Evolutionary conservation across 2,888 invertebrate species (phyloP).

Genomic region (Omphaloscelis lunosa): DNA sequence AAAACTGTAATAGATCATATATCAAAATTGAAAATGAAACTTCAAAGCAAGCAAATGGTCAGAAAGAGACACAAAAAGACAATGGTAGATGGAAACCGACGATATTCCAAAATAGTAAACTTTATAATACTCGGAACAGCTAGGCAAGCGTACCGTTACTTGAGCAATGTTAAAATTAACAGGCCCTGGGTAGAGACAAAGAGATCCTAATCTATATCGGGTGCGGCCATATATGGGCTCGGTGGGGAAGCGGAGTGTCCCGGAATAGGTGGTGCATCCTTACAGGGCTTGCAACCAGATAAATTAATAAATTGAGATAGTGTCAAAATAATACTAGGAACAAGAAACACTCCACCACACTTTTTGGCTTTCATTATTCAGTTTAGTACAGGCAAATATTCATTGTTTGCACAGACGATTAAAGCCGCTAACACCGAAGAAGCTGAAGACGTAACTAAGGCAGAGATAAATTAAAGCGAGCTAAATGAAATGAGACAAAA

Average conservation of each 20-base stretch:
- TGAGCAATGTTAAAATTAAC: slow-evolving; percentile 64
- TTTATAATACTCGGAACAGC: slow-evolving; percentile 41
- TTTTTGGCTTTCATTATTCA: background rate
- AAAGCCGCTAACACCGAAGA: background rate
- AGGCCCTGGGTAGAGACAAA: slow-evolving; percentile 61
- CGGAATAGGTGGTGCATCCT: slow-evolving; percentile 73
- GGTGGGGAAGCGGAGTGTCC: slow-evolving; percentile 68
- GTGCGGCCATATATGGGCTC: slow-evolving; percentile 77
- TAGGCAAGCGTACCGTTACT: slow-evolving; percentile 42
- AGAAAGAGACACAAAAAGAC: slow-evolving; percentile 2
- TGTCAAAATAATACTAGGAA: background rate
- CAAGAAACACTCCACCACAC: background rate
- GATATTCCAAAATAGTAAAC: slow-evolving; percentile 44
- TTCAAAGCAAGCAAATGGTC: slow-evolving; percentile 13
- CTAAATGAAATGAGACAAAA: background rate
- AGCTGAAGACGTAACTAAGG: too few species aligned
- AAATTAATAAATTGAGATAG: background rate
- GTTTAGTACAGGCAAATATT: background rate
- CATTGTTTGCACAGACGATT: background rate
- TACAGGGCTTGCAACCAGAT: slow-evolving; percentile 69
- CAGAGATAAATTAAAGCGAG: too few species aligned
- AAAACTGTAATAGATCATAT: background rate
- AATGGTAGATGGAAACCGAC: background rate
- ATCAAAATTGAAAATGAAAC: slow-evolving; percentile 4
- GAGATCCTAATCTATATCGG: slow-evolving; percentile 71